phyloP scores from a whole-genome alignment of 2,797 vertebrate species.

The Limnodromus scolopaceus region DNA sequence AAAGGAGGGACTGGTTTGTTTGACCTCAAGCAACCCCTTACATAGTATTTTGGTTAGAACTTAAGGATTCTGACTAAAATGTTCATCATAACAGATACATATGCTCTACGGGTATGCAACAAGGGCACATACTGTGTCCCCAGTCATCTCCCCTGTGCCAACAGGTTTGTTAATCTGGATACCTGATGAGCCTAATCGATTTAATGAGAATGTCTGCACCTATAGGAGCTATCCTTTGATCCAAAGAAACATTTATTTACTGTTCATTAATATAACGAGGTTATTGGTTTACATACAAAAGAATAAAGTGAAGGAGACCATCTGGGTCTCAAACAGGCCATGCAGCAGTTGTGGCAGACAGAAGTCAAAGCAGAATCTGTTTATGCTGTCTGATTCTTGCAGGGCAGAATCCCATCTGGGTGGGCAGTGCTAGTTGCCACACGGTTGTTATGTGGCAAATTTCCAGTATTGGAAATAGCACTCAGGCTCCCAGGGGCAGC shows the following conservation, averaged over 20 bases:
- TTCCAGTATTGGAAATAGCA: neutral
- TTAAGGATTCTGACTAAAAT: neutral
- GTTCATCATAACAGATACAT: accelerated
- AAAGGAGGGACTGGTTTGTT: slow-evolving; percentile 96
- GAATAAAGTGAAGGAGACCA: neutral
- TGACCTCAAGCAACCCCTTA: slow-evolving; percentile 94
- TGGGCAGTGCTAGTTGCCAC: neutral
- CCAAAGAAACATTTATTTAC: neutral
- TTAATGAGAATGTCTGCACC: neutral
- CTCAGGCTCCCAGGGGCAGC: neutral
- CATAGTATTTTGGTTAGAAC: slow-evolving; percentile 58
- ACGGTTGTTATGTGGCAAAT: neutral
- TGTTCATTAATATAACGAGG: neutral
- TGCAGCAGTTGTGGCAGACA: neutral
- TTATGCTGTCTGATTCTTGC: neutral
- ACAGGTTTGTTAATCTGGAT: neutral
- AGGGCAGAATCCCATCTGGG: neutral
- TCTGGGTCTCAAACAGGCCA: neutral
- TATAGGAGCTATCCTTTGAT: neutral
- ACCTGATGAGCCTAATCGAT: neutral
- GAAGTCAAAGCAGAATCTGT: neutral
- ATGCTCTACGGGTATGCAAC: neutral
- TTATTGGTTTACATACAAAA: neutral
- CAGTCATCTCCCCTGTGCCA: neutral
- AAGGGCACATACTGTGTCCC: accelerated